Conservation (phyloP, 2,797 vertebrate species). For the Hypotaenidia philippensis region DNA sequence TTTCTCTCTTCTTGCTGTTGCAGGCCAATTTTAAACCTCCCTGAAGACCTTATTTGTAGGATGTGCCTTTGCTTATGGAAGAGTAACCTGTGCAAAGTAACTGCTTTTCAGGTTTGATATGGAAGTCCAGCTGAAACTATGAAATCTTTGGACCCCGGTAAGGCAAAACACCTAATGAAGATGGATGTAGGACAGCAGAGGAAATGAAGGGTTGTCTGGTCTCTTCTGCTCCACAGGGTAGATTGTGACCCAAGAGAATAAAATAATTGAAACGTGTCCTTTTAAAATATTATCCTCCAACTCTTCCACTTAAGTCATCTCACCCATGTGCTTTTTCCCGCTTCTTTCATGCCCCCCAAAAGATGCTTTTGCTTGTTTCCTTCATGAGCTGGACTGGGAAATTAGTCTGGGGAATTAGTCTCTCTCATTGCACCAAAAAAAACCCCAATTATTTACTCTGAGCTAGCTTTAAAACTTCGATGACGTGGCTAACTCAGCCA, state of each 20-base stretch:
- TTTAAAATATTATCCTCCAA: neutral
- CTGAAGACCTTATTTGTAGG: conserved; percentile 41
- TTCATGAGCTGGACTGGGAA: neutral
- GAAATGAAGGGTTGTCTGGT: conserved; percentile 1
- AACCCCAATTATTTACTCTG: neutral
- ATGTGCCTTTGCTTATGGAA: conserved; percentile 22
- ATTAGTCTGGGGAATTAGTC: neutral
- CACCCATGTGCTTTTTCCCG: neutral
- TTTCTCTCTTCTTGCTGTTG: conserved; percentile 28
- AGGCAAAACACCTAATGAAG: conserved; percentile 22
- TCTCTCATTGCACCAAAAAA: neutral
- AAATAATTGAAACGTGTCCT: neutral
- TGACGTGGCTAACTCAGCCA: neutral
- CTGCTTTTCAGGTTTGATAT: conserved; percentile 2
- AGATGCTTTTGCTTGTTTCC: neutral
- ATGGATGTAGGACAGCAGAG: neutral
- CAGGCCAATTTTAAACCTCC: conserved; percentile 44
- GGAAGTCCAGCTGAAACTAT: conserved; percentile 44
- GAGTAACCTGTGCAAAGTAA: conserved; percentile 49
- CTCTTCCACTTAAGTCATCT: neutral
- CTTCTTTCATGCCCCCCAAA: neutral
- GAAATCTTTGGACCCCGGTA: neutral
- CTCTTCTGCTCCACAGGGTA: neutral
- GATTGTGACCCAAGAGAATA: neutral
- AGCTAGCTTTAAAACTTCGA: neutral